Conservation (phyloP, 2,113 vertebrate genomes). For the Ptyas mucosa region DNA sequence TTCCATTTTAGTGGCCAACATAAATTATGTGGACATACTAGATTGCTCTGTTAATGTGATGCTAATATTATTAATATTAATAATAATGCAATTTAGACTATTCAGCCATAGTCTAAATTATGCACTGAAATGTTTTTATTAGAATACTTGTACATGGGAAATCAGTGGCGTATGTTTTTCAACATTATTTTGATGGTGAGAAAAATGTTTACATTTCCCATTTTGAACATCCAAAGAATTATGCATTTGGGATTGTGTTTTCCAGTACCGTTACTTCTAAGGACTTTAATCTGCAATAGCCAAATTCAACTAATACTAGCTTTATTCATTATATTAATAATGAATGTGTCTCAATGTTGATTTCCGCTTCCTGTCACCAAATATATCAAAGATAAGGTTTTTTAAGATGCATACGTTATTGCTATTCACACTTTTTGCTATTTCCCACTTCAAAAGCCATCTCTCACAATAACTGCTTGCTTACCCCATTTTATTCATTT, state of each 20-base stretch:
- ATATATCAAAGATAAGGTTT: background rate
- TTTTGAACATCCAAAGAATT: background rate
- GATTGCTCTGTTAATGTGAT: background rate
- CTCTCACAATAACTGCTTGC: background rate
- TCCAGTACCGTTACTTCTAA: background rate
- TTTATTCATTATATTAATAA: background rate
- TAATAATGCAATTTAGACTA: background rate
- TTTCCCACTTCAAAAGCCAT: background rate
- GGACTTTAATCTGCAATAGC: too few species aligned
- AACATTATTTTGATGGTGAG: background rate
- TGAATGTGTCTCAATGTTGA: background rate
- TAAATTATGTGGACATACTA: background rate
- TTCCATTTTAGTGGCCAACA: too few species aligned
- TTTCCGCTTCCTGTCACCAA: background rate
- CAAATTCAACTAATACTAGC: too few species aligned
- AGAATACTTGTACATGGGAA: background rate
- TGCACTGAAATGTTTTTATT: background rate
- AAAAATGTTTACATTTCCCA: background rate
- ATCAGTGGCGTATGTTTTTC: background rate
- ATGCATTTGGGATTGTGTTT: background rate
- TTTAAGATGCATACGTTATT: background rate
- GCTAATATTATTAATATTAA: background rate
- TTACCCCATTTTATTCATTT: background rate
- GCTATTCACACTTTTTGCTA: background rate
- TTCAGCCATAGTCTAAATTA: background rate